Base-by-base conservation (phyloP, 2,888 invertebrate species). In the Molorchus minor region DNA sequence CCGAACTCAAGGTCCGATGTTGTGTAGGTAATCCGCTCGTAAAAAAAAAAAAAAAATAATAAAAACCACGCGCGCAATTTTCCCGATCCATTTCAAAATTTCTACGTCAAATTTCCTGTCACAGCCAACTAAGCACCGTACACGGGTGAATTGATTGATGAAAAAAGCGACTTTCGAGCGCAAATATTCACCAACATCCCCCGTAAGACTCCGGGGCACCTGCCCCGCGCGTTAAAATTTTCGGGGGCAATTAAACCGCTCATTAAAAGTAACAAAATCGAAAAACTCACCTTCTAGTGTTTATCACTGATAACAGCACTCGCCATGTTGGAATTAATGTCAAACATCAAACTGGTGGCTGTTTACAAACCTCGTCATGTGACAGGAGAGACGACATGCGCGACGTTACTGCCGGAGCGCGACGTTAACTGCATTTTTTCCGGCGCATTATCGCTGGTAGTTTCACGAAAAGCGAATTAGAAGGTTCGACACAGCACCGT, bases 261-360 rank as follows among this genome's bases (percentile, higher is more conserved):
- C 25, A 20, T 35, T 56, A 40, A 46, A 13, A 17, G 46, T 41
- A 58, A 58, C 61, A 66, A 65, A n/a, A 56, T 41, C 15, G 21
- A 65, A 67, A 67, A 66, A 69, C 74, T 74, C 61, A 74, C 74
- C 72, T 71, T 67, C 66, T 70, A 69, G 62, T 70, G 70, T 68
- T 69, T 69, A 72, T 70, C 72, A 68, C 72, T 71, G 68, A 68
- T 67, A 71, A 72, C 71, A 72, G 69, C 69, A 69, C 71, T 71
- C 74, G 73, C 75, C 75, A 75, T 75, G 70, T 74, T 75, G 72
- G 68, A 70, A 66, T 64, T 66, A 68, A 70, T 71, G 73, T 74
- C 72, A 71, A 72, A 73, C 69, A 69, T 71, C 70, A 71, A 72
- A 70, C 69, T 56, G 57, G 60, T 56, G 60, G 60, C 60, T 72